Evolutionary conservation across 2,113 vertebrate species (phyloP).

Genomic region (Ginglymostoma cirratum): DNA sequence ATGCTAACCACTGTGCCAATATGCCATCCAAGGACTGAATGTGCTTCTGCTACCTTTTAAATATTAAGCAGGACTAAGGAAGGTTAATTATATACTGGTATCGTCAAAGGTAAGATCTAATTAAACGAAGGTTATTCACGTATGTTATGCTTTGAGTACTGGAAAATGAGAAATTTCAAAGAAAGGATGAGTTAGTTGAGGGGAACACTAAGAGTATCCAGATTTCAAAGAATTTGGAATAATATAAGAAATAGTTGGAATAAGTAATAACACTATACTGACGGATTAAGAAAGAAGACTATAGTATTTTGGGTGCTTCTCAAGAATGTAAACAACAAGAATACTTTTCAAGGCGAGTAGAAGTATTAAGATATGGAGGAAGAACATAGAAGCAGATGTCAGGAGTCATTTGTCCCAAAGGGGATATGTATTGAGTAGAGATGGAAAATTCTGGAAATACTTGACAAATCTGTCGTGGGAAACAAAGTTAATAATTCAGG

Average conservation of each 20-base stretch:
- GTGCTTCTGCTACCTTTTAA: neutral
- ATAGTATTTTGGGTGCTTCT: neutral
- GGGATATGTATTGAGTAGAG: no score
- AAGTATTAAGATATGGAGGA: neutral
- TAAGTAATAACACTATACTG: neutral
- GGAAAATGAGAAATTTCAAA: neutral
- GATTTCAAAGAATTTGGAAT: neutral
- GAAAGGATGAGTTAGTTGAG: neutral
- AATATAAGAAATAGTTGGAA: neutral
- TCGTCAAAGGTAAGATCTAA: neutral
- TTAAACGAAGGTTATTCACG: neutral
- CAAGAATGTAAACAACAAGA: neutral
- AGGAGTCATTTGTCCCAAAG: neutral
- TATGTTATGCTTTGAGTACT: neutral
- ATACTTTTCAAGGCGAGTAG: neutral
- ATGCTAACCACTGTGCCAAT: no score
- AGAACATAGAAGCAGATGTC: neutral
- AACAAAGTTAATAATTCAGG: no score
- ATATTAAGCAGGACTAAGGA: neutral
- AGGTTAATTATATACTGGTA: neutral
- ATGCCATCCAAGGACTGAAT: neutral
- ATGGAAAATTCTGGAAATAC: no score
- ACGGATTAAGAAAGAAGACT: neutral
- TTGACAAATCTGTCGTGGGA: no score
- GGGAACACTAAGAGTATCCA: neutral